phyloP scores from a whole-genome alignment of 2,113 vertebrate species.

The Dipodomys spectabilis region DNA sequence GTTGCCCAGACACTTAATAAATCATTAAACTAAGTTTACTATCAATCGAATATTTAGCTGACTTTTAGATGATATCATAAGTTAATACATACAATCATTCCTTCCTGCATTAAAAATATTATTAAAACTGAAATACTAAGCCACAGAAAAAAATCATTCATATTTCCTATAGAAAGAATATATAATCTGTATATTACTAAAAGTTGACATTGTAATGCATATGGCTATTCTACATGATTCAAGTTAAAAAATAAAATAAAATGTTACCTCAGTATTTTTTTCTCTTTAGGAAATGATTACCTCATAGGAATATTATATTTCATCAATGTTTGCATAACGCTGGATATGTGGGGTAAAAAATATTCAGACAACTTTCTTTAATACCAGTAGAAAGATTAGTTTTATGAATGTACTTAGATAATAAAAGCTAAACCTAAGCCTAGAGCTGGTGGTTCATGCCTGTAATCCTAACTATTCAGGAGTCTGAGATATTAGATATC shows the following conservation, averaged over 20 bases:
- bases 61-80: neutral
- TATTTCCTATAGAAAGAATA: neutral
- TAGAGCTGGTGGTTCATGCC: no score
- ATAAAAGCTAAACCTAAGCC: neutral
- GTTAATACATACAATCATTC: neutral
- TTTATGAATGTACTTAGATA: neutral
- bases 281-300: neutral
- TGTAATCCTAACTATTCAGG: no score
- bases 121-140: neutral
- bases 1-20: neutral
- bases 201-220: neutral
- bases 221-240: neutral
- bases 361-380: neutral
- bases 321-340: conserved; percentile 31
- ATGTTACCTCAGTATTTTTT: neutral
- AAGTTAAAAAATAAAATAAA: neutral
- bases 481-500: no score
- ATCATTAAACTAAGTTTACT: neutral
- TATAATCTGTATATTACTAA: neutral
- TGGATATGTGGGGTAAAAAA: neutral
- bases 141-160: neutral
- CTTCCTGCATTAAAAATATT: neutral
- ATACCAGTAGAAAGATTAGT: neutral
- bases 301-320: neutral
- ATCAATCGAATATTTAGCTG: neutral